Conservation (phyloP, 1,140 invertebrate genomes). For the Eurosta solidaginis region DNA sequence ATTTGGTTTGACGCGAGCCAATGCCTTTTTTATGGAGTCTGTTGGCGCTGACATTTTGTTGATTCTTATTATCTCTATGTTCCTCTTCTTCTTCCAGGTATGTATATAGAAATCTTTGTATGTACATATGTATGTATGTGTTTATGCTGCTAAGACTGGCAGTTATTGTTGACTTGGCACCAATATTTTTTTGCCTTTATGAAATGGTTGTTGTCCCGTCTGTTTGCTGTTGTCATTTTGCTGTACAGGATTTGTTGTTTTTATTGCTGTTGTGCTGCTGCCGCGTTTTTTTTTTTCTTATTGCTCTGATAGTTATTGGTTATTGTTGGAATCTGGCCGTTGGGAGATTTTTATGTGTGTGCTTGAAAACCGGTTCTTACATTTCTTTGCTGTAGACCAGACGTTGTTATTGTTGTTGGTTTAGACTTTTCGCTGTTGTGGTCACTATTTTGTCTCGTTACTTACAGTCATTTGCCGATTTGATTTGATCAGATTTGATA, state of each 20-base stretch:
- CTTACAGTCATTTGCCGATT: neutral
- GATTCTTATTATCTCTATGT: neutral
- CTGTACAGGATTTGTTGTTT: neutral
- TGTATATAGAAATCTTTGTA: too few species aligned
- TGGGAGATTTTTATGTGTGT: neutral
- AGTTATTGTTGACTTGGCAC: neutral
- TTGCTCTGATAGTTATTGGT: neutral
- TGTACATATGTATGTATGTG: too few species aligned
- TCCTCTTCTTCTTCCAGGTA: neutral
- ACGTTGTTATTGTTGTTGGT: neutral
- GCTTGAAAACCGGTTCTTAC: neutral
- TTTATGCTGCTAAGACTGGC: neutral
- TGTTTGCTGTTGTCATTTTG: neutral
- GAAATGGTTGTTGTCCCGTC: neutral
- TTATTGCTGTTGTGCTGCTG: neutral
- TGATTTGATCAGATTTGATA: neutral
- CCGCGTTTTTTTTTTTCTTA: too few species aligned
- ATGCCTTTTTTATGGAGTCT: neutral
- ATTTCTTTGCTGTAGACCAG: too few species aligned
- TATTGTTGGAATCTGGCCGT: slow-evolving; percentile 4
- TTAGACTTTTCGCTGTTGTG: neutral
- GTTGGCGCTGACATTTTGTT: neutral
- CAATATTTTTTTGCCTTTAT: neutral
- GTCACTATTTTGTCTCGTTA: neutral
- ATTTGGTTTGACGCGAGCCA: neutral